Base-by-base conservation (phyloP, 2,888 invertebrate species). In the Eupsilia transversa region DNA sequence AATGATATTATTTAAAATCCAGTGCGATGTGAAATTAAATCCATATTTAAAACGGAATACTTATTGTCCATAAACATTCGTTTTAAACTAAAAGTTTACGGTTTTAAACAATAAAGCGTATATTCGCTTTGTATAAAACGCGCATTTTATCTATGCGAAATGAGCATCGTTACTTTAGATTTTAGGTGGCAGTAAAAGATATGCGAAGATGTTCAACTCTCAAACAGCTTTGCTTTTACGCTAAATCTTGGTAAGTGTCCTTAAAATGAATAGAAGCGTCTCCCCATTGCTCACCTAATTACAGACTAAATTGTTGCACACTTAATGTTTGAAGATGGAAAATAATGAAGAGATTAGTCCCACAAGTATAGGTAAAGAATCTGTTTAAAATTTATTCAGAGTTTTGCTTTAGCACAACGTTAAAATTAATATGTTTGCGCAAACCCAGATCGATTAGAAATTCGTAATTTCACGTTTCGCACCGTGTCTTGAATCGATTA, bases 401-500 rank as follows among this genome's bases (percentile, higher is more conserved):
- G 23, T 23, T 14, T 63, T 33, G 27, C 10, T 12, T 23, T 17
- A 3, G 4, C 46, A 33, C 7, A 54, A 27, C 7, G 7, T n/a
- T n/a, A n/a, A 23, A 41, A 60, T 43, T 52, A 61, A 1, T 80
- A 82, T 74, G 38, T 78, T 82, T 74, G 73, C 72, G n/a, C 30
- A 68, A 57, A 66, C 72, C 66, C 49, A 67, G 43, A 79, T 75
- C 74, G 73, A 81, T 83, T 80, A 72, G 63, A 82, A 78, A 79
- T 80, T 84, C 72, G 43, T 83, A 83, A 84, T 79, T 86, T 81
- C 75, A 82, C 80, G 83, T 86, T 82, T 77, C 78, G 74, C 70
- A 84, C 87, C 72, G 75, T 88, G 88, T 92, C 88, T 87, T 85
- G 89, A 93, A 94, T 94, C 93, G 94, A 94, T 94, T 93, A 93